Conservation (phyloP, 2,888 invertebrate species). For the Boloria selene region DNA sequence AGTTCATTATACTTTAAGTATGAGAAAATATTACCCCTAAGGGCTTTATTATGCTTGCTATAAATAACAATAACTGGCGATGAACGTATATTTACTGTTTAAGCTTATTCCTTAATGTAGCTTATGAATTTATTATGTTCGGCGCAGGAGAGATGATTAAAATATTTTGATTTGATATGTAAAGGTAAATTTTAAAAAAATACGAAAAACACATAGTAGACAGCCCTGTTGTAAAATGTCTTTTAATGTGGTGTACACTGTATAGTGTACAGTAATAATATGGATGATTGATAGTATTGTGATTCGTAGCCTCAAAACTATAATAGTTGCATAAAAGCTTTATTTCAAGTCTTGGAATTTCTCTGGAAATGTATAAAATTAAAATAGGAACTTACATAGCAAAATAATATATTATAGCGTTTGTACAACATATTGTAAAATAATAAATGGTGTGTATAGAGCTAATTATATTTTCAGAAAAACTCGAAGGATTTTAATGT, state of each 20-base stretch:
- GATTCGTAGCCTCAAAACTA: too few species aligned
- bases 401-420: too few species aligned
- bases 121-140: constrained; percentile 33
- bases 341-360: too few species aligned
- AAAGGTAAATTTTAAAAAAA: neutral
- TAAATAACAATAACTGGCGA: constrained; percentile 41
- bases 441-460: too few species aligned
- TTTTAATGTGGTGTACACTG: neutral
- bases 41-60: constrained; percentile 40
- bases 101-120: constrained; percentile 34
- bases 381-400: too few species aligned
- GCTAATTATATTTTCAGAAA: too few species aligned
- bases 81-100: constrained; percentile 36
- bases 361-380: too few species aligned
- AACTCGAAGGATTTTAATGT: too few species aligned
- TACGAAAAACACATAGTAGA: too few species aligned
- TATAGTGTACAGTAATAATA: neutral
- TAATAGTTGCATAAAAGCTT: too few species aligned
- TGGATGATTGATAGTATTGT: too few species aligned
- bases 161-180: constrained; percentile 26
- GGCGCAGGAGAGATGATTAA: constrained; percentile 21
- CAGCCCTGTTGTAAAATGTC: neutral
- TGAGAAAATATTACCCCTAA: constrained; percentile 36
- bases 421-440: too few species aligned
- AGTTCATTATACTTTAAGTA: constrained; percentile 35